phyloP scores from a whole-genome alignment of 2,888 invertebrate species.

The Danaus chrysippus region DNA sequence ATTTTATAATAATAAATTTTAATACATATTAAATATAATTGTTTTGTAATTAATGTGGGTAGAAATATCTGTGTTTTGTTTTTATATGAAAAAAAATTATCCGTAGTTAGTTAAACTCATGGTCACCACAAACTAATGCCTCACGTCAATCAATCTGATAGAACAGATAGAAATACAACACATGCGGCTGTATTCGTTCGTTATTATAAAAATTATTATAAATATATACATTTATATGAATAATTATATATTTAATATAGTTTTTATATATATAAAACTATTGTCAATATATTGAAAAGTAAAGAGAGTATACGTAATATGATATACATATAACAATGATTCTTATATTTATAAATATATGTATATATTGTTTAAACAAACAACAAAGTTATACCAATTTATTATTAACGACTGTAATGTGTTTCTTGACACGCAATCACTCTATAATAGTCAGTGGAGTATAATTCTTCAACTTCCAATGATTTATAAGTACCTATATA shows the following conservation, averaged over 20 bases:
- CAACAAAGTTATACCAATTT: too few species aligned
- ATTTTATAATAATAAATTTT: not conserved
- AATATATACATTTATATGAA: too few species aligned
- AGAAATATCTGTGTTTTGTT: not conserved
- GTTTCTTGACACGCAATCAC: not conserved
- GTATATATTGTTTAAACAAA: too few species aligned
- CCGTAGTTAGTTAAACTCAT: slow-evolving; percentile 17
- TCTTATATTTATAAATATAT: too few species aligned
- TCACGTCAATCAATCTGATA: slow-evolving; percentile 66
- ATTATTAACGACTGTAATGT: not conserved
- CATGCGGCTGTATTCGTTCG: too few species aligned
- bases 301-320: too few species aligned
- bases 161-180: slow-evolving; percentile 57
- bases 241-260: too few species aligned
- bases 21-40: not conserved
- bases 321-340: too few species aligned
- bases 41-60: not conserved
- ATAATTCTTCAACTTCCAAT: not conserved
- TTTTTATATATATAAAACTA: too few species aligned
- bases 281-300: too few species aligned
- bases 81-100: slow-evolving; percentile 5
- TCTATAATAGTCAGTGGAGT: not conserved
- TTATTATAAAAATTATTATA: too few species aligned
- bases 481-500: not conserved
- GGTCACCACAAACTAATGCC: slow-evolving; percentile 57